Evolutionary conservation across 2,888 invertebrate species (phyloP).

Genomic region (Didymodactylos carnosus): DNA sequence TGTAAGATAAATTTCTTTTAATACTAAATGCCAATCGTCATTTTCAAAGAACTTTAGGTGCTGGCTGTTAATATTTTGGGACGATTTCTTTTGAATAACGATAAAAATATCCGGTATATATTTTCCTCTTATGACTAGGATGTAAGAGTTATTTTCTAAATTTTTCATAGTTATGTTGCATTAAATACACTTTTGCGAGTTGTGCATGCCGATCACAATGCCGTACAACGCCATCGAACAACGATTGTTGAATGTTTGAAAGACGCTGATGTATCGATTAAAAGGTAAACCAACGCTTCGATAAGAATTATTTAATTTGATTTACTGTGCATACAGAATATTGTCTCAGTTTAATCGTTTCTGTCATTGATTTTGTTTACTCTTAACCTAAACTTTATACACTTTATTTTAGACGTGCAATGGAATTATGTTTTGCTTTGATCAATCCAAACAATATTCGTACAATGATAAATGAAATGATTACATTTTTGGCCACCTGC

Average conservation of each 20-base stretch:
- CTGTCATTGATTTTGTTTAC: no score
- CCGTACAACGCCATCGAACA: conserved; percentile 88
- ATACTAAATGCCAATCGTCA: not conserved
- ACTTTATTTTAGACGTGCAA: conserved; percentile 47
- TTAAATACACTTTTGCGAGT: conserved; percentile 73
- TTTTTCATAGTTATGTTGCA: conserved; percentile 64
- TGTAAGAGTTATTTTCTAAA: no score
- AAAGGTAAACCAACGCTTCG: conserved; percentile 39
- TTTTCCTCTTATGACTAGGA: no score
- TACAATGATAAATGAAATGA: conserved; percentile 89
- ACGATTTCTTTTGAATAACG: conserved; percentile 85
- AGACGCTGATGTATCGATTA: conserved; percentile 59
- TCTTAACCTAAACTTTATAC: not conserved
- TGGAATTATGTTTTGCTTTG: conserved; percentile 93
- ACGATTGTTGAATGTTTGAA: conserved; percentile 90
- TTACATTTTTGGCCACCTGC: conserved; percentile 74
- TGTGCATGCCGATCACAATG: conserved; percentile 85
- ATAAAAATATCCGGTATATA: conserved; percentile 74
- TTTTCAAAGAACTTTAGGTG: conserved; percentile 38
- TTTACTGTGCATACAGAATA: no score
- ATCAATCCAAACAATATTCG: conserved; percentile 87
- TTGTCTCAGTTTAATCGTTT: no score
- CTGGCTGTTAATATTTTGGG: conserved; percentile 93
- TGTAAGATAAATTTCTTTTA: conserved; percentile 36
- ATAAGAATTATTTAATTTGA: no score